phyloP scores from a whole-genome alignment of 2,888 invertebrate species.

The Strigamia maritima region DNA sequence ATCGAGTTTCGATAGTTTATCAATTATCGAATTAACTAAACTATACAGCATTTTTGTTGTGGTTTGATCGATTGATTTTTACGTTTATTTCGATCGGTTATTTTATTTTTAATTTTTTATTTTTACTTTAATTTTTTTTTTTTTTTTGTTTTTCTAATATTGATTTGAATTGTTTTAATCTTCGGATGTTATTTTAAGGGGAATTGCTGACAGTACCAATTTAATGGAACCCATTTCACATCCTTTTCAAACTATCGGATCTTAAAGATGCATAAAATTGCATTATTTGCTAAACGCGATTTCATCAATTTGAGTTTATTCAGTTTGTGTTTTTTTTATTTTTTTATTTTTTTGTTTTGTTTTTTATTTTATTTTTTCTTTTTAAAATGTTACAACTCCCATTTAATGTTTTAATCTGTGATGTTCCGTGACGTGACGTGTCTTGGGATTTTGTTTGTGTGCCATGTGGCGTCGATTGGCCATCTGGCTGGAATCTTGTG shows the following conservation, averaged over 20 bases:
- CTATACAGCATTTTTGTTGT: too few relatives aligned
- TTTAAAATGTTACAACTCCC: neutral
- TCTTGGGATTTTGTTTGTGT: conserved; percentile 6
- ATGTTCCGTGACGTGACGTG: neutral
- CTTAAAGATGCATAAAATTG: neutral
- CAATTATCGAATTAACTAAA: too few relatives aligned
- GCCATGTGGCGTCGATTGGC: conserved; percentile 7
- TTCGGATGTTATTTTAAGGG: neutral
- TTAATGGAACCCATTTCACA: neutral
- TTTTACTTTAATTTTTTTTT: too few relatives aligned
- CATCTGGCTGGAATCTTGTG: conserved; percentile 29
- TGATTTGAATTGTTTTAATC: neutral
- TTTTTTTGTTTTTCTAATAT: too few relatives aligned
- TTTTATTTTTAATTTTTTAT: too few relatives aligned
- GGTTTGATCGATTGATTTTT: too few relatives aligned
- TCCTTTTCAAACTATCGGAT: neutral
- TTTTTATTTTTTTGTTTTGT: too few relatives aligned
- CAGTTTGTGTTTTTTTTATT: neutral
- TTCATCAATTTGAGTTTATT: neutral
- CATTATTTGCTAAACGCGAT: neutral
- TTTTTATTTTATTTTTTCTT: too few relatives aligned
- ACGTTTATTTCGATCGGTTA: too few relatives aligned
- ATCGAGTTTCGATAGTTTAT: too few relatives aligned
- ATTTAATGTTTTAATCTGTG: conserved; percentile 1
- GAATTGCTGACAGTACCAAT: neutral